Evolutionary conservation across 92 coral and sea anemone species (phyloP), one percentile per base, ranked within the genome.

Genomic region (Zoanthus sociatus): DNA sequence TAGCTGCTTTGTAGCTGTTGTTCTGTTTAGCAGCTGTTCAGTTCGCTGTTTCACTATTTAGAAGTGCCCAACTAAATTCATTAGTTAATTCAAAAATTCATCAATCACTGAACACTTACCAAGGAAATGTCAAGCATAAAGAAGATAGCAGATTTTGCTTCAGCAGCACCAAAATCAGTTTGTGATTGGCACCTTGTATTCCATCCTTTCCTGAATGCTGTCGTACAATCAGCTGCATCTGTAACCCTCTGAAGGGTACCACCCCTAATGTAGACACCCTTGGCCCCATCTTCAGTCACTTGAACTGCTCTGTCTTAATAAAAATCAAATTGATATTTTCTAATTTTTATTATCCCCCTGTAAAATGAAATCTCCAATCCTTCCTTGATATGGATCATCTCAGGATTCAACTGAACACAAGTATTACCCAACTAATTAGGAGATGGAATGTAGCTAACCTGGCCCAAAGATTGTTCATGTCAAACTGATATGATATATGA

Each of bases 151-250:
- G 98, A 84, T 51, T 91, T 89, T 3, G 95, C 79, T 46, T 94
- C 95, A 31, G 71, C 85, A 20, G 56, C 70, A 17, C 94, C 94
- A 91, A 88, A 94, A 60, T 94, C 98, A 48, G 91, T 93, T 64
- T 87, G 90, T 13, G 91, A 72, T 60, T 91, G 93, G 14, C 87
- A 69, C 72, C 92, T 93, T 58, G 90, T 84, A 50, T 87, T 92
- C 92, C 93, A 86, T 5, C 93, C 95, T 70, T 91, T 93, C 68
- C 98, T 90, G 87, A 89, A 94, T 73, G 93, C 7, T 76, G 86
- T 75, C 21, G 95, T 93, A 83, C 98, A 94, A 78, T 94, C 98
- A 33, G 95, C 95, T 0, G 98, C 95, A 91, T 94, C 93, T n/a
- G 88, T 42, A 2, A 93, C 95, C 78, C 92, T 92, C 75, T 85